phyloP scores from a whole-genome alignment of 2,797 vertebrate genomes.

The Varecia variegata region DNA sequence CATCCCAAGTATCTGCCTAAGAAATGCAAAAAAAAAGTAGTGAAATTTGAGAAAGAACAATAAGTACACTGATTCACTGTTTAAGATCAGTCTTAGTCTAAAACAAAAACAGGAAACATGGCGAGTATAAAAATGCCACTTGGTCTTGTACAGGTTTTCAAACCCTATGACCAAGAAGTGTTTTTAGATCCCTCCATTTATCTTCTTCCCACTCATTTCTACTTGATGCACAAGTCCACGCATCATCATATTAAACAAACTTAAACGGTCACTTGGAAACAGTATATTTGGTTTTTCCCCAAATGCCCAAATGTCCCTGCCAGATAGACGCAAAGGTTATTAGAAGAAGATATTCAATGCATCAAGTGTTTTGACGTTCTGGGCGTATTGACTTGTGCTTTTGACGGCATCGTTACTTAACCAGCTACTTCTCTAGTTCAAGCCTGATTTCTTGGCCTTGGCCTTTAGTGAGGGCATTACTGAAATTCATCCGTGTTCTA shows the following conservation, averaged over 20 bases:
- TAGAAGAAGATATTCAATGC: neutral
- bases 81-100: neutral
- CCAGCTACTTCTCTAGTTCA: neutral
- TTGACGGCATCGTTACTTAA: neutral
- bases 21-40: neutral
- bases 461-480: neutral
- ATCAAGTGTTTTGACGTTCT: neutral
- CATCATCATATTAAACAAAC: neutral
- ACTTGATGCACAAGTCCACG: neutral
- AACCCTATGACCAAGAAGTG: neutral
- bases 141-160: neutral
- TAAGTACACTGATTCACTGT: neutral
- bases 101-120: neutral
- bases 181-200: neutral
- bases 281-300: neutral
- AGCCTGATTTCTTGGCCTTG: neutral
- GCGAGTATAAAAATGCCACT: neutral
- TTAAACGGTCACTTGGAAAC: slow-evolving; percentile 8
- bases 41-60: neutral
- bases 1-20: slow-evolving; percentile 5
- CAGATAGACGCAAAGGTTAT: neutral
- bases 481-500: neutral
- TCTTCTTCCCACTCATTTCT: neutral
- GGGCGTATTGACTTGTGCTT: neutral
- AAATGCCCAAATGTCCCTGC: neutral